phyloP scores from a whole-genome alignment of 2,888 invertebrate genomes.

The Caenorhabditis wallacei region DNA sequence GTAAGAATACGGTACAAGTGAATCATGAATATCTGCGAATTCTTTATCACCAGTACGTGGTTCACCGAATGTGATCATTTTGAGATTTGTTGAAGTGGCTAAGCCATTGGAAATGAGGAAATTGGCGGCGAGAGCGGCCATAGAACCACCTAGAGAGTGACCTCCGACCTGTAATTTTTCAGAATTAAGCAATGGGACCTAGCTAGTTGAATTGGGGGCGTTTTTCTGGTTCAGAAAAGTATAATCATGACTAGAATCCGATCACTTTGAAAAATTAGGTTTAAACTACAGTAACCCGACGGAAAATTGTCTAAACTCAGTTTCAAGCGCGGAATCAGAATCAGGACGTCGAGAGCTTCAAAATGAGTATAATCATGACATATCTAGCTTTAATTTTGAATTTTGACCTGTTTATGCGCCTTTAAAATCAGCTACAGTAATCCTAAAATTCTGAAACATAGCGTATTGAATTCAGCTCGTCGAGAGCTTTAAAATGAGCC shows the following conservation, averaged over 20 bases:
- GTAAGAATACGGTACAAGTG: constrained; percentile 66
- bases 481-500: constrained; percentile 1
- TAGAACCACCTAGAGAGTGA: constrained; percentile 75
- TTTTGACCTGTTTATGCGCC: no score
- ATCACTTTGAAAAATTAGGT: background rate
- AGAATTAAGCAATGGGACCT: background rate
- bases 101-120: constrained; percentile 63
- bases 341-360: no score
- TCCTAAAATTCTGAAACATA: no score
- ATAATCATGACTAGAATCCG: constrained; percentile 17
- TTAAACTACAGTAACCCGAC: no score
- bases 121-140: constrained; percentile 73
- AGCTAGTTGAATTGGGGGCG: background rate
- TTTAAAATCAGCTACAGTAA: no score
- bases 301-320: no score
- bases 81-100: constrained; percentile 56
- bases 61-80: constrained; percentile 77
- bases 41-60: constrained; percentile 75
- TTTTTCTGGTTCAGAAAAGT: constrained; percentile 10
- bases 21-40: constrained; percentile 72
- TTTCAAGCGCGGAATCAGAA: no score
- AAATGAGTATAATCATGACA: no score
- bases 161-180: constrained; percentile 62
- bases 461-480: background rate
- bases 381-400: background rate